A percentile compares a stretch with the other conserved stretches of the same genome.
phyloP scores from a whole-genome alignment of 2,888 invertebrate genomes.

The Coelogynopora nodosa region DNA sequence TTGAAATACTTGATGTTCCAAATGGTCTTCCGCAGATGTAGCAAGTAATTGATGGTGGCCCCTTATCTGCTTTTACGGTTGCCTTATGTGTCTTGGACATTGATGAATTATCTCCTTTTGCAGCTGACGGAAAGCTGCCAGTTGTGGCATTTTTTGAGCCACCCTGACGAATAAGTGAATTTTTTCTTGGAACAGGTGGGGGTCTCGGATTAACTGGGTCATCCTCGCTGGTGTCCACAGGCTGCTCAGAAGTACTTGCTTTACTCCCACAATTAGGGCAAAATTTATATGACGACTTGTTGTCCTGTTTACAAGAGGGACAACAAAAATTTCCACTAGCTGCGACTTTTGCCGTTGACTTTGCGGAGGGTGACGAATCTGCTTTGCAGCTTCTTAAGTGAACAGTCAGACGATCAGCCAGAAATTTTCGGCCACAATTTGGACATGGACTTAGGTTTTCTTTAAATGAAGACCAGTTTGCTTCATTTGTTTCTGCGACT shows the following conservation, averaged over 20 bases:
- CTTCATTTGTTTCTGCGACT: slow-evolving; percentile 48
- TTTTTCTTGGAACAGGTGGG: not conserved
- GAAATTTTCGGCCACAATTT: slow-evolving; percentile 70
- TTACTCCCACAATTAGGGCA: slow-evolving; percentile 30
- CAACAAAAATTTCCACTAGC: slow-evolving; percentile 43
- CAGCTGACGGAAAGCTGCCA: not conserved
- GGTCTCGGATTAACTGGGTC: not conserved
- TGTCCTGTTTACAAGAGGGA: not conserved
- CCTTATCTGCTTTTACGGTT: slow-evolving; percentile 3
- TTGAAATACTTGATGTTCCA: slow-evolving; percentile 46
- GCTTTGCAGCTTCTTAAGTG: slow-evolving; percentile 67
- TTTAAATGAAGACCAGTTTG: slow-evolving; percentile 66
- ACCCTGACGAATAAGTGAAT: not conserved
- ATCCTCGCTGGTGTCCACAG: not conserved
- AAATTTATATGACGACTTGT: not conserved
- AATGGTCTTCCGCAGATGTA: slow-evolving; percentile 48
- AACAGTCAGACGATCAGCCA: slow-evolving; percentile 68
- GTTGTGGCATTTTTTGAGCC: not conserved
- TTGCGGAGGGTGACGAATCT: slow-evolving; percentile 56
- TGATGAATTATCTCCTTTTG: not conserved
- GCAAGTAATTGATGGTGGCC: slow-evolving; percentile 46
- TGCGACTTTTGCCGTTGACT: slow-evolving; percentile 65
- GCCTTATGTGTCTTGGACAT: not conserved
- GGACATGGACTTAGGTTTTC: slow-evolving; percentile 67
- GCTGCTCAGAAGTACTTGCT: not conserved